Percentiles rank a stretch among this genome's conserved stretches.
phyloP scores from a whole-genome alignment of 2,888 invertebrate species.

The Ditylenchus weischeri region DNA sequence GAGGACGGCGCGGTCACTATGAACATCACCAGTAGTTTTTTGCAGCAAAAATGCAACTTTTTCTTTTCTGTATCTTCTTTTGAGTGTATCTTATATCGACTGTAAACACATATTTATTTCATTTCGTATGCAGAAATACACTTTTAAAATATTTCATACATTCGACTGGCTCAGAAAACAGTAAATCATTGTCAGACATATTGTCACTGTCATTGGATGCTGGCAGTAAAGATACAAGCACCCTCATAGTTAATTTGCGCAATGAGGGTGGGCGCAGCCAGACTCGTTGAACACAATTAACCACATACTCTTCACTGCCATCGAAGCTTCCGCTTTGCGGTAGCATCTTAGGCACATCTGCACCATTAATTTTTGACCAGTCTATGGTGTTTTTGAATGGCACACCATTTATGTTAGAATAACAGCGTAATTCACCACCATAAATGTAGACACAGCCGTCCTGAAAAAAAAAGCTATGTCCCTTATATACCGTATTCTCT shows the following conservation, averaged over 20 bases:
- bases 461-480: neutral
- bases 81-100: no score
- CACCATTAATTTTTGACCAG: neutral
- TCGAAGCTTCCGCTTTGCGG: neutral
- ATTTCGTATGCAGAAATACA: neutral
- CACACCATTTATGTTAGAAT: neutral
- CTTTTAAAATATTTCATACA: neutral
- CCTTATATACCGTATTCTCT: no score
- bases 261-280: neutral
- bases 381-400: neutral
- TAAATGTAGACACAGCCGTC: constrained; percentile 3
- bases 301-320: neutral
- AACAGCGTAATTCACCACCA: neutral
- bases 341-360: no score
- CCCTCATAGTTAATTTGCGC: neutral
- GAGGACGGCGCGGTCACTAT: no score
- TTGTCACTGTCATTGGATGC: neutral
- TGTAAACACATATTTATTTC: no score
- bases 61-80: no score
- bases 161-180: constrained; percentile 4
- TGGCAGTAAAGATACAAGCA: neutral
- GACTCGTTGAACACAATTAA: neutral
- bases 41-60: no score
- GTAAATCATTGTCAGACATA: neutral
- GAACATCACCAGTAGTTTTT: no score